phyloP scores from a whole-genome alignment of 2,797 vertebrate genomes.

The Sebastes baramenuke region DNA sequence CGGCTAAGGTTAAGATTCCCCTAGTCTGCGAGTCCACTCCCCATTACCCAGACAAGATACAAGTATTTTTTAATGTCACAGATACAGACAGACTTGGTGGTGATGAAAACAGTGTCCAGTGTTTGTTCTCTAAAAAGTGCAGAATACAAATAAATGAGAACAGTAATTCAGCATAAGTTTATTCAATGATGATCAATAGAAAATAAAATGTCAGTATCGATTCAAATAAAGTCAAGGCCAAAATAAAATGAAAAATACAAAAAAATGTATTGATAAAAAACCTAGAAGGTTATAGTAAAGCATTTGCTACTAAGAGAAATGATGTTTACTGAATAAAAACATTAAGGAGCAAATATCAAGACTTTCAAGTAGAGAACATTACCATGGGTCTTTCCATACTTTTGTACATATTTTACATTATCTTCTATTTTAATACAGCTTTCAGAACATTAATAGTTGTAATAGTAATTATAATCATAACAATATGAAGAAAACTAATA shows the following conservation, averaged over 20 bases:
- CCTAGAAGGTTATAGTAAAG: slow-evolving; percentile 81
- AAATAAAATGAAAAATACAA: slow-evolving; percentile 82
- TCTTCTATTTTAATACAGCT: slow-evolving; percentile 82
- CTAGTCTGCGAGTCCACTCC: too few species aligned
- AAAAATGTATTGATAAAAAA: slow-evolving; percentile 85
- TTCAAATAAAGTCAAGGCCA: slow-evolving; percentile 80
- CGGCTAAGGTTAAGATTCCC: too few species aligned
- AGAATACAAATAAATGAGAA: slow-evolving; percentile 43
- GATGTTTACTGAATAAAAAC: slow-evolving; percentile 82
- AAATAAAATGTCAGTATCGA: slow-evolving; percentile 82
- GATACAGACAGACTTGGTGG: not conserved
- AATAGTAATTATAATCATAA: slow-evolving; percentile 77
- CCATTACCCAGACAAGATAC: not conserved
- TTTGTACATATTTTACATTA: slow-evolving; percentile 86
- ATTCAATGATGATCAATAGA: slow-evolving; percentile 85
- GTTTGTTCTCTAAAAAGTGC: not conserved
- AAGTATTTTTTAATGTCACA: not conserved
- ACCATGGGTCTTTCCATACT: slow-evolving; percentile 79
- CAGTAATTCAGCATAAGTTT: slow-evolving; percentile 78
- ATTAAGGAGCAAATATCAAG: slow-evolving; percentile 82
- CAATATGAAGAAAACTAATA: slow-evolving; percentile 79
- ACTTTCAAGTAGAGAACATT: slow-evolving; percentile 86
- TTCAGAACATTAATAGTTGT: slow-evolving; percentile 82
- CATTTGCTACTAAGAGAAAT: slow-evolving; percentile 84
- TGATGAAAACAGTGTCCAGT: not conserved